Base-by-base conservation (phyloP, 2,888 invertebrate species). In the Hyles lineata region DNA sequence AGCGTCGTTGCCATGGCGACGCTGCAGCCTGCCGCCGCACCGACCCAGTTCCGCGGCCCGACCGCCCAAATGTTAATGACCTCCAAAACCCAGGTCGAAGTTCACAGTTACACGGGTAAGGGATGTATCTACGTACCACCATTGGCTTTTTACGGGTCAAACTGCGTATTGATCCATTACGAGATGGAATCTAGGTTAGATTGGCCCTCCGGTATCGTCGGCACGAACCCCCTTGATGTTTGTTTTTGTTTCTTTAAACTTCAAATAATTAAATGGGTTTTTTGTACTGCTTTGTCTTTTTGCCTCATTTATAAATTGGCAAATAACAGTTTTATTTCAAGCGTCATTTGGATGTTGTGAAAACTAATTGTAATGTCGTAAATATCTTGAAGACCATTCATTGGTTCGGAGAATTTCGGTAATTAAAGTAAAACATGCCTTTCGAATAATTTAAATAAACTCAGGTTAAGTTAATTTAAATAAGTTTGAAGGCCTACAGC, bases 11-110 rank as follows among this genome's bases (percentile, higher is more conserved):
- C 82, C 84, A 91, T 89, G 84, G 81, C 87, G 86, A 92, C 91
- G 87, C 84, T 93, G 93, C 92, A 92, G 82, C 79, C 86, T 81
- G 80, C 80, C 86, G 83, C 85, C 91, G 91, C 90, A 90, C 86
- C 90, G 93, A 92, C 93, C 93, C 81, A 93, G 86, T 92, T 91
- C 80, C 84, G 83, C 84, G 87, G 81, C 89, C 90, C 87, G 85
- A 85, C 87, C 89, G 88, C 89, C 90, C 90, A 94, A 94, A 94
- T 94, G 94, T 94, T 94, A 94, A 94, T 94, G 94, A 94, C 94
- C 94, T 94, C 94, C 92, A 94, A 94, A 93, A 91, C 90, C 92
- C 91, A 89, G 94, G 94, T 93, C 94, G 93, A 94, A 94, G 94
- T 94, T 94, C 94, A 94, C 89, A 84, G 86, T 84, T 92, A 92